Evolutionary conservation across 2,888 invertebrate species (phyloP), one percentile per base, ranked within the genome.

Genomic region (Notodromas monacha): DNA sequence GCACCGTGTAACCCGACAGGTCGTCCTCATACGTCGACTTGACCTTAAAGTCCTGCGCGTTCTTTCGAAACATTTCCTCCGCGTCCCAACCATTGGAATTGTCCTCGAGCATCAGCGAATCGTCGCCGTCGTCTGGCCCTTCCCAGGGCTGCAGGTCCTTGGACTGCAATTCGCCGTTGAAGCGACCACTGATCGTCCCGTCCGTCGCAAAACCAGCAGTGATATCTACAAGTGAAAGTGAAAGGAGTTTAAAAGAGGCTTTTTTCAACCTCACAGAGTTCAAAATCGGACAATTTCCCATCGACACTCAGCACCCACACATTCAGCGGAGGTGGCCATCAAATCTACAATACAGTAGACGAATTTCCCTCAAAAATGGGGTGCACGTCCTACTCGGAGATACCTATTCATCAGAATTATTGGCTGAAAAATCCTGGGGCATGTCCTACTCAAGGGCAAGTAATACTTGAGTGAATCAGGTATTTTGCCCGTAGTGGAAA

Each of bases 21-120:
- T 70, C 68, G 43, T 79, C 73, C 46, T 81, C 79, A 48, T 74
- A 92, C 3, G 77, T 77, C 39, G 81, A 73, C 42, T 68, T 68
- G 6, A 89, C 77, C 32, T 86, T 81, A 50, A 84, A 86, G 38
- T 70, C 62, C 45, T 65, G 62, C 48, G 77, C 76, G 53, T 89
- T 89, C 48, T 68, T 74, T 38, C 68, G 61, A 53, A 92, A 92
- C 89, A 92, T 92, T 40, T 89, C 86, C 49, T 70, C 66, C 2
- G 72, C 69, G 55, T 84, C 77, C 89, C 92, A 92, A 34, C 89
- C 89, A 56, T 81, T 81, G 51, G 67, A 61, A 38, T 38, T 40
- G n/a, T 34, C 32, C 26, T 63, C 61, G 39, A 63, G 58, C 44
- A 70, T 70, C 34, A 72, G 49, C 40, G 69, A 69, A 8, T 37